These are phyloP conservation scores for Melanotaenia boesemani DNA, from an alignment of 2,797 vertebrate genomes.

Conservation along the genomic window DNA sequence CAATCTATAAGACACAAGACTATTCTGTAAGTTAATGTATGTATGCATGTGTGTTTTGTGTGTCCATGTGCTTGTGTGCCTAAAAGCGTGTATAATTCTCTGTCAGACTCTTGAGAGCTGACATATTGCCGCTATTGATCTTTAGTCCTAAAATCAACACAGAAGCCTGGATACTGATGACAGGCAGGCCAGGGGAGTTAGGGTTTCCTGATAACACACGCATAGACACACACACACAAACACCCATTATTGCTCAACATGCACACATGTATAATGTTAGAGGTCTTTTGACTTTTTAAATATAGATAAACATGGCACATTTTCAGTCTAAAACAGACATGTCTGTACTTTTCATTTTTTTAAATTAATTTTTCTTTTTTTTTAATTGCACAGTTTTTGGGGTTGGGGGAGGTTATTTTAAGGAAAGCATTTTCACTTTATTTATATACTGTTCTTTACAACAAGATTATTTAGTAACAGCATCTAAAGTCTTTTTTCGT, in stretches of 20 bases:
- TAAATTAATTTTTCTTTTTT: too few species aligned
- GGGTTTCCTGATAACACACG: constrained; percentile 71
- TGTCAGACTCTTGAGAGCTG: constrained; percentile 83
- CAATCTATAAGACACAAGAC: not conserved
- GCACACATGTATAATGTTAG: constrained; percentile 43
- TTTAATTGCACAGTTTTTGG: too few species aligned
- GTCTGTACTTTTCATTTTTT: too few species aligned
- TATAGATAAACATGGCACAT: not conserved
- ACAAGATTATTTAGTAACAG: not conserved
- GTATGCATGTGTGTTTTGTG: constrained; percentile 44
- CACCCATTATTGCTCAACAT: constrained; percentile 27
- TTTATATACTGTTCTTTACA: too few species aligned
- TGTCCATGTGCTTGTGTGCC: constrained; percentile 76
- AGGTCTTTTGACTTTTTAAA: constrained; percentile 41
- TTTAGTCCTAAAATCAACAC: constrained; percentile 85
- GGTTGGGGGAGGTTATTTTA: too few species aligned
- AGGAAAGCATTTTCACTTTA: not conserved
- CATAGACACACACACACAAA: constrained; percentile 38
- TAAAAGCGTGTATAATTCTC: constrained; percentile 84
- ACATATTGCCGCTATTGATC: constrained; percentile 92
- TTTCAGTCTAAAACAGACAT: too few species aligned
- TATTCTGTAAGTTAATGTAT: constrained; percentile 17
- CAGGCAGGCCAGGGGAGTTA: constrained; percentile 67
- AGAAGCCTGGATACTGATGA: constrained; percentile 80
- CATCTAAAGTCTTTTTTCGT: not conserved